Percentiles rank a stretch among this genome's conserved stretches.
phyloP scores from a whole-genome alignment of 2,888 invertebrate species.

The Artemia sp. region DNA sequence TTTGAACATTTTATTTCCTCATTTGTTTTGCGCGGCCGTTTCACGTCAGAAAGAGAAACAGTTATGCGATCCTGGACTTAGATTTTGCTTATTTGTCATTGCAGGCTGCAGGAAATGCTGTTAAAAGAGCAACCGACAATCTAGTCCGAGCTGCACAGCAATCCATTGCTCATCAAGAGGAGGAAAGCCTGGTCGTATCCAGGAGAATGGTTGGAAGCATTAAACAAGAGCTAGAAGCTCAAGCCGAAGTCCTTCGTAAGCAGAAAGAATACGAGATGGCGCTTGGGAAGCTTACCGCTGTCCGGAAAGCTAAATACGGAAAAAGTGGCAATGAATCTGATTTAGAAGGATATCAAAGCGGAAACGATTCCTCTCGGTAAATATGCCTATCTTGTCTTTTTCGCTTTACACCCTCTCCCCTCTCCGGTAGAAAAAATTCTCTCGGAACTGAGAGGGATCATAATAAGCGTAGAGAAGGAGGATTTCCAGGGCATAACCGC shows the following conservation, averaged over 20 bases:
- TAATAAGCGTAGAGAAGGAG: too few species aligned
- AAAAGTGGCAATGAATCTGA: constrained; percentile 38
- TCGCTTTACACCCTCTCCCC: too few species aligned
- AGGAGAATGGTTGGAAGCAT: constrained; percentile 88
- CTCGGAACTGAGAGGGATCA: too few species aligned
- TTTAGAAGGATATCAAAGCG: constrained; percentile 29
- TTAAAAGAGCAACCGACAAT: constrained; percentile 93
- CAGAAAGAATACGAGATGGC: constrained; percentile 88
- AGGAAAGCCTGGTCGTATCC: constrained; percentile 73
- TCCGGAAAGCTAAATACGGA: constrained; percentile 78
- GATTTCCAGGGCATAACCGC: too few species aligned
- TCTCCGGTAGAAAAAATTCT: too few species aligned
- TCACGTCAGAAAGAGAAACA: background rate
- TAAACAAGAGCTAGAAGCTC: constrained; percentile 80
- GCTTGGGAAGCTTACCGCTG: constrained; percentile 66
- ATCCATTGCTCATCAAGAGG: constrained; percentile 78
- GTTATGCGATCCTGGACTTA: background rate
- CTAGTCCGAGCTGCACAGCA: constrained; percentile 83
- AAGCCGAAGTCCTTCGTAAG: constrained; percentile 72
- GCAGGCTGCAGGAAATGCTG: constrained; percentile 84
- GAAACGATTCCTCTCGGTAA: constrained; percentile 40
- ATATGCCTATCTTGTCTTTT: background rate
- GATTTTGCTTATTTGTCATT: background rate
- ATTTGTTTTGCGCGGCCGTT: background rate
- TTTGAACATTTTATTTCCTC: background rate